Evolutionary conservation across 2,113 vertebrate species (phyloP).

Genomic region (Vanacampus margaritifer): DNA sequence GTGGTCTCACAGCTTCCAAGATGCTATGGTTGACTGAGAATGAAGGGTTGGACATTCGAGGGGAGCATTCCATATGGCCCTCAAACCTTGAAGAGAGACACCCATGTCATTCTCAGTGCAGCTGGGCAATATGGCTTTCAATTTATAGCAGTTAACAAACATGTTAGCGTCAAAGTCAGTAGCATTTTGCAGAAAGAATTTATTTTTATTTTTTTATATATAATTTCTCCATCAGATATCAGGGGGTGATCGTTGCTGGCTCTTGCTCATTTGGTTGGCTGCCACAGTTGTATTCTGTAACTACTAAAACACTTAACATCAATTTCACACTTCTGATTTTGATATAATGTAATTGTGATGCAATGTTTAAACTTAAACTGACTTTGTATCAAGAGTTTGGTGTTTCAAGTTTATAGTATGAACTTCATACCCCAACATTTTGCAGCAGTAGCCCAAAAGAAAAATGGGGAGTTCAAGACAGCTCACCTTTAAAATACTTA

Average conservation of each 20-base stretch:
- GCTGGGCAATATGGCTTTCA: neutral
- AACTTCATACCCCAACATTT: neutral
- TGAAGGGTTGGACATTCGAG: conserved; percentile 88
- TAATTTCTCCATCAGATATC: neutral
- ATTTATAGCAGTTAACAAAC: neutral
- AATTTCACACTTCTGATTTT: neutral
- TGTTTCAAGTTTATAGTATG: neutral
- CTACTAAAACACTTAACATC: neutral
- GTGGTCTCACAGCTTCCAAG: conserved; percentile 89
- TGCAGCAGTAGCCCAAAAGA: neutral
- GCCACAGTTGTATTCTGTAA: neutral
- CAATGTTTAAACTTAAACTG: neutral
- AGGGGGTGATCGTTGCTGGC: too few species aligned
- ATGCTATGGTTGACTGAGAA: conserved; percentile 93
- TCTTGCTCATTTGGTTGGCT: too few species aligned
- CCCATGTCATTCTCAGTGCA: neutral
- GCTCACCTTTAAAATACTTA: neutral
- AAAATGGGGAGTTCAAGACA: neutral
- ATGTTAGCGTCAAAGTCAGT: neutral
- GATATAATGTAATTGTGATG: neutral
- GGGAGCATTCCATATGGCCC: conserved; percentile 93
- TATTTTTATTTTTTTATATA: neutral
- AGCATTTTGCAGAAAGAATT: neutral
- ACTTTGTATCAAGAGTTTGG: neutral
- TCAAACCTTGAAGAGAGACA: conserved; percentile 81